A percentile compares a stretch with the other conserved stretches of the same genome.
Evolutionary conservation across 1,140 invertebrate genomes (phyloP).

Genomic region (Patella vulgata): DNA sequence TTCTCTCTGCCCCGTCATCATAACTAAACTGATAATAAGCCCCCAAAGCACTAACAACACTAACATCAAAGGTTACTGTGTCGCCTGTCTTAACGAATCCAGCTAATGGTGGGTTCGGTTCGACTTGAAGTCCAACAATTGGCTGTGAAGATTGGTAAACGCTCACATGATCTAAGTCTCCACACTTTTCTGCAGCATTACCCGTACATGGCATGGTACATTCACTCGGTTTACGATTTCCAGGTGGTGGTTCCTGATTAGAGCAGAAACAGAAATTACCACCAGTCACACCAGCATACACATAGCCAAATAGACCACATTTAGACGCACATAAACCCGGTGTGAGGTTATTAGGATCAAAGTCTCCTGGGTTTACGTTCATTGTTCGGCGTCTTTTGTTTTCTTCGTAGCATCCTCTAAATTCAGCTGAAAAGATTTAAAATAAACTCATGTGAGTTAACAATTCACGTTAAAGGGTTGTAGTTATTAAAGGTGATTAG

Average conservation of each 20-base stretch:
- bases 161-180: conserved; percentile 34
- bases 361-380: conserved; percentile 34
- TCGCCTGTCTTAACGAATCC: not conserved
- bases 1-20: conserved; percentile 37
- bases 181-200: conserved; percentile 24
- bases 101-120: conserved; percentile 1
- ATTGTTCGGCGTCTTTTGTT: conserved; percentile 29
- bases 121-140: conserved; percentile 34
- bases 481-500: no score
- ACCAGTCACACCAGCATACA: conserved; percentile 30
- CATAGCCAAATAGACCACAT: conserved; percentile 28
- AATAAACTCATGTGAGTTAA: no score
- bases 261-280: conserved; percentile 50
- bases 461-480: no score
- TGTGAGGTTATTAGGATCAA: conserved; percentile 17
- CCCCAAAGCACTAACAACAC: conserved; percentile 8
- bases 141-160: conserved; percentile 34
- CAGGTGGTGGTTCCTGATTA: conserved; percentile 15
- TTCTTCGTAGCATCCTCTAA: conserved; percentile 37
- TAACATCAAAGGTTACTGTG: conserved; percentile 22
- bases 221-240: not conserved
- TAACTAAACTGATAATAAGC: conserved; percentile 42
- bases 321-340: conserved; percentile 20
- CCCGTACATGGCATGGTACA: conserved; percentile 38
- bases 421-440: not conserved